Evolutionary conservation across 2,113 vertebrate genomes (phyloP).

Genomic region (Scartelaos histophorus): DNA sequence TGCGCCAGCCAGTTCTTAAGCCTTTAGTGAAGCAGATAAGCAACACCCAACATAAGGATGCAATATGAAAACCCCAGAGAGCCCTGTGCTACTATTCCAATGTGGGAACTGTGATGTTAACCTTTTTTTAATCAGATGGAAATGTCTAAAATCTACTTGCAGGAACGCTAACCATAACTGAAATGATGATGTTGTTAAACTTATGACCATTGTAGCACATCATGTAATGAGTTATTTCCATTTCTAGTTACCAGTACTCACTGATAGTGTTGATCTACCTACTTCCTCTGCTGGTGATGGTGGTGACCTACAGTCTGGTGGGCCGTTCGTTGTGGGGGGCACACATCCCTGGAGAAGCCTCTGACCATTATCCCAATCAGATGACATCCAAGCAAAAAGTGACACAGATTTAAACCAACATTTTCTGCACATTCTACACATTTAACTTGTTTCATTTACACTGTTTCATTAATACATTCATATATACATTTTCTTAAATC

Average conservation of each 20-base stretch:
- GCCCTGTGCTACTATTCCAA: too few relatives aligned
- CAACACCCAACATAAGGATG: too few relatives aligned
- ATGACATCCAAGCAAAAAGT: conserved; percentile 78
- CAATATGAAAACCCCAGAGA: too few relatives aligned
- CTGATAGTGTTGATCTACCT: conserved; percentile 89
- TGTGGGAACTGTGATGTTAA: too few relatives aligned
- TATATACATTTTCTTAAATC: not conserved
- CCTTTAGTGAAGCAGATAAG: too few relatives aligned
- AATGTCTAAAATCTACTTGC: too few relatives aligned
- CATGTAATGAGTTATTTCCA: not conserved
- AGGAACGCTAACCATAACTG: too few relatives aligned
- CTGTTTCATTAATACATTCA: not conserved
- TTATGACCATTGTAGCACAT: too few relatives aligned
- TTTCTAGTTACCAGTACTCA: conserved; percentile 84
- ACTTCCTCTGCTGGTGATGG: conserved; percentile 89
- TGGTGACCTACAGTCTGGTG: conserved; percentile 87
- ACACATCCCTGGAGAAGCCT: conserved; percentile 80
- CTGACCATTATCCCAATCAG: conserved; percentile 81
- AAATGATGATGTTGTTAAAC: too few relatives aligned
- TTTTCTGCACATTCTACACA: not conserved
- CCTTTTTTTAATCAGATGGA: too few relatives aligned
- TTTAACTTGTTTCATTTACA: not conserved
- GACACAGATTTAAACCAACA: not conserved
- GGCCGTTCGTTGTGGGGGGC: conserved; percentile 86
- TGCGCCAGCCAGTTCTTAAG: too few relatives aligned